Evolutionary conservation across 2,113 vertebrate species (phyloP), one percentile per base, ranked within the genome.

Genomic region (Scatophagus argus): DNA sequence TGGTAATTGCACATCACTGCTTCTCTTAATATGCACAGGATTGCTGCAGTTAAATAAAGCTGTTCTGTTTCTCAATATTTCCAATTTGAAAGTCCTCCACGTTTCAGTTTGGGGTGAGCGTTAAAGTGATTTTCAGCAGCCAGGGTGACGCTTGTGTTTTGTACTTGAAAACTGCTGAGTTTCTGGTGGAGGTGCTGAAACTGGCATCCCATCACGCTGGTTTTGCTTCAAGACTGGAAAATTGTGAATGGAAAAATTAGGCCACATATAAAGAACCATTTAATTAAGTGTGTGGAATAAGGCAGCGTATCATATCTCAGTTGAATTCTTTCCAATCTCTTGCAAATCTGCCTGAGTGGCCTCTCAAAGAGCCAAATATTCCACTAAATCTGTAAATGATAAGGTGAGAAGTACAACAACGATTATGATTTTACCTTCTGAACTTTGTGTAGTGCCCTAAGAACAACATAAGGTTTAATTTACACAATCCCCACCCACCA

Each of bases 391-490:
- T 54, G 32, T 46, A 66, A 84, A 79, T 60, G 13, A 64, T 55
- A 23, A 10, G 14, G 8, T 47, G 27, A 69, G 60, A 74, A 78
- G 52, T 34, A 54, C 17, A 46, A 52, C 54, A 8, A 41, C 12
- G 17, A 64, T n/a, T 32, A 43, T 60, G 32, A 34, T 65, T 63
- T 81, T 82, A 83, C 65, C 61, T 86, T 86, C 80, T 85, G 39
- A 87, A 85, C 79, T 89, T 36, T 41, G 39, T 58, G n/a, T 56
- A 44, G 27, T 13, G 49, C 27, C 32, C 43, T 65, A 36, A 77
- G 44, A 81, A 70, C 71, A 88, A 36, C 88, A 91, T 79, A 69
- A 71, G 92, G 80, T 81, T 77, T 68, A 46, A 87, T 87, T 92
- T 83, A 70, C 80, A 84, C 80, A 63, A 41, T 66, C 79, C 71